Evolutionary conservation across 2,113 vertebrate species (phyloP), one percentile per base, ranked within the genome.

Genomic region (Geococcyx californianus): DNA sequence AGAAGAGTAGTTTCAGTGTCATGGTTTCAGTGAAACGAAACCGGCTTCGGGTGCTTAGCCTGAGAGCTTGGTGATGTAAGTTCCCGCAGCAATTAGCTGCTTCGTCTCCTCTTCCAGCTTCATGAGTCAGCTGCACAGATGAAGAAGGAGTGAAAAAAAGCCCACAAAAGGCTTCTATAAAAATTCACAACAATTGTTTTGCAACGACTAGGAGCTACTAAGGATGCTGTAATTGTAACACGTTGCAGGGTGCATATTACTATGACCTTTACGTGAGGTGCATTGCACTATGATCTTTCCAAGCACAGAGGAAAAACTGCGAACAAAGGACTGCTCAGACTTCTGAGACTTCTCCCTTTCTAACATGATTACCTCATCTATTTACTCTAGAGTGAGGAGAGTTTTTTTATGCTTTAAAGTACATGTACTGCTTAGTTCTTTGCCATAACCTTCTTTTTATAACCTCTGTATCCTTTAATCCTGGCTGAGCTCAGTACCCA

Each of bases 111-210:
- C 93, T 96, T 97, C 97, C 92, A 97, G 94, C 84, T 78, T 75
- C 21, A 62, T 97, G 96, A 97, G 93, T 97, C 97, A 97, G 90
- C 89, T 77, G 90, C 67, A 31, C 63, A 79, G 92, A 96, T 40
- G 91, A 86, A 96, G 90, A 17, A 94, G 47, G 55, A 91, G 68
- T 76, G 54, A 68, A 87, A 84, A 73, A 79, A 72, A 73, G 51
- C 54, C 67, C 87, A 96, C 94, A 95, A 90, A 96, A 93, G 51
- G 56, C 79, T 87, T 82, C 85, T 78, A 77, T 96, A 97, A 97
- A 97, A 96, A 92, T 92, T 60, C 49, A 74, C 94, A 97, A 64
- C 94, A 94, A 97, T 96, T 95, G 96, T 96, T 95, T 90, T 97
- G 94, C 95, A 96, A 96, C 87, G 93, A 93, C 74, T 87, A 87